Base-by-base conservation (phyloP, 2,888 invertebrate genomes). In the Meganola albula region DNA sequence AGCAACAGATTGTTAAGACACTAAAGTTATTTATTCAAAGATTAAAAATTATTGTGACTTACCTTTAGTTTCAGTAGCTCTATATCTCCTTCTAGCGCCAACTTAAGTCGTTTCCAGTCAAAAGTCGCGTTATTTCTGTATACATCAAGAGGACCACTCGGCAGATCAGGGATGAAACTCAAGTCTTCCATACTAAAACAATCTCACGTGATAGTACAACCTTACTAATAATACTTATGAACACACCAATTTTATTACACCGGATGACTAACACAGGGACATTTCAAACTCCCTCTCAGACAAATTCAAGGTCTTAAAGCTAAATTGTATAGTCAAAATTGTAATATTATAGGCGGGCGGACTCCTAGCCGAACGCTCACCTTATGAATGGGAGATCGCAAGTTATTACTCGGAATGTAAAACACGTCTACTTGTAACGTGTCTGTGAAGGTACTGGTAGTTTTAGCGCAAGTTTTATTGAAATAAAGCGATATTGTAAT, bases 41-140 rank as follows among this genome's bases (percentile, higher is more conserved):
- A n/a, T n/a, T n/a, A n/a, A 5, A 20, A 4, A 26, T 24, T 36
- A 10, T 2, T 28, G 1, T 24, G 6, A 29, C 68, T 76, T 72
- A 96, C 97, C 90, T 96, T 95, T 38, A 92, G 89, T 65, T 89
- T 88, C 16, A 96, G 72, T 41, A 89, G 80, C 28, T 93, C 91
- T 31, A 85, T 69, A 58, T 92, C 91, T 45, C 93, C 93, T 67
- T 96, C 95, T 39, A 97, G 83, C 31, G 93, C 89, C 24, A 94
- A 64, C 64, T 92, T 93, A 73, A 98, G 87, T 42, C 89, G 88
- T 74, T 95, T 96, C 95, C 96, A 97, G 66, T 95, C 90, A 60
- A 97, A 97, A 9, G 91, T 90, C 1, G 95, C 92, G 45, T 88
- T 89, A 49, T 90, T 91, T 49, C 97, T 90, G 70, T 94, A 97